Evolutionary conservation across 2,113 vertebrate genomes (phyloP), one percentile per base, ranked within the genome.

Genomic region (Oreochromis niloticus): DNA sequence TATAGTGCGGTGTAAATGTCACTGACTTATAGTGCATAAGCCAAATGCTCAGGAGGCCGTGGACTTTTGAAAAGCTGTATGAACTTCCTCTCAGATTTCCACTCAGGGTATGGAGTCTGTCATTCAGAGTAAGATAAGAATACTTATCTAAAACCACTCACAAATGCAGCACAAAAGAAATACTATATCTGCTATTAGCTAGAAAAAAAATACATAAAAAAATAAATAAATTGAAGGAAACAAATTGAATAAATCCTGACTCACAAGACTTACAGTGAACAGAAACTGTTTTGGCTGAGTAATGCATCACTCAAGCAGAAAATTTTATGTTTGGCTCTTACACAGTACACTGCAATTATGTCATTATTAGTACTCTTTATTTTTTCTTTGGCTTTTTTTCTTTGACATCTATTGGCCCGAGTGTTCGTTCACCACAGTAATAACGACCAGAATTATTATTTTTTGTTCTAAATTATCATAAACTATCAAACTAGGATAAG

Each of bases 91-190:
- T 85, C 41, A 80, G 48, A 81, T 80, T 90, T 92, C 82, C 7
- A 87, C 83, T 63, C 32, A 82, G 85, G 83, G 59, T 83, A 84
- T 90, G 84, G 87, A 94, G 84, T 78, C 80, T 27, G 91, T 93
- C 88, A 92, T 83, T 54, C 17, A 22, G 36, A 48, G 14, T 59
- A 87, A 39, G 89, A 93, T 91, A 93, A 92, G 85, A 57, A 85
- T 71, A 56, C 81, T 91, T 92, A 94, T 86, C 68, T 88, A 50
- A 93, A 96, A 95, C 59, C 61, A 36, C 54, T 90, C 81, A 75
- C 94, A 96, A 89, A 95, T 95, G 93, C 86, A 84, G 83, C 59
- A n/a, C 50, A 61, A 39, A 79, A 68, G 24, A 85, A 39, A 50
- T 78, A 78, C 71, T 13, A 22, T 79, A 27, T 61, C 39, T 30